A percentile compares a stretch with the other conserved stretches of the same genome.
phyloP scores from a whole-genome alignment of 2,888 invertebrate genomes.

The Philonicus albiceps region DNA sequence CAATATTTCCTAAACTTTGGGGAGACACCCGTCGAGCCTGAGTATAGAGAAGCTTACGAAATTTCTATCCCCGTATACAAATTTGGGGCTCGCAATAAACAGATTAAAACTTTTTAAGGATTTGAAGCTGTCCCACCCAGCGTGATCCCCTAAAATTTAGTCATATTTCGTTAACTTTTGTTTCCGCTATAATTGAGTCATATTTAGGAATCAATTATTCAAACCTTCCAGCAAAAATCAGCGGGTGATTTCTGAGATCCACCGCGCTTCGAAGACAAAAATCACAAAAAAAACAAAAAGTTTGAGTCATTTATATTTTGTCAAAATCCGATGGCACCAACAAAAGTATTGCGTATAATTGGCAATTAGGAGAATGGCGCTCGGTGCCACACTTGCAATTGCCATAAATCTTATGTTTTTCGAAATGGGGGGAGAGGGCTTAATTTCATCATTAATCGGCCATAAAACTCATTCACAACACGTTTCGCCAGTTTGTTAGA shows the following conservation, averaged over 20 bases:
- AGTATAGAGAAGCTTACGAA: neutral
- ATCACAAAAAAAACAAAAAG: neutral
- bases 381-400: neutral
- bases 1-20: slow-evolving; percentile 6
- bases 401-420: neutral
- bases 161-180: neutral
- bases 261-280: neutral
- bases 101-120: slow-evolving; percentile 22
- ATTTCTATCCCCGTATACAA: neutral
- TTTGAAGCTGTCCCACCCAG: neutral
- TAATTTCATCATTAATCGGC: neutral
- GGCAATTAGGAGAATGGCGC: neutral
- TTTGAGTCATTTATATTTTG: neutral
- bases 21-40: neutral
- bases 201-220: slow-evolving; percentile 13
- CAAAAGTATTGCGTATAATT: neutral
- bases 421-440: neutral
- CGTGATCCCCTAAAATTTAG: neutral
- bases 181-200: neutral
- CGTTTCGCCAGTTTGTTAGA: neutral
- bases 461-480: neutral
- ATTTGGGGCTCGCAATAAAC: slow-evolving; percentile 1
- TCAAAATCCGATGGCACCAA: neutral
- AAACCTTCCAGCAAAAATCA: neutral
- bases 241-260: neutral